These are phyloP conservation scores for Drepana arcuata DNA, from an alignment of 1,140 invertebrate species.

Conservation along the genomic window DNA sequence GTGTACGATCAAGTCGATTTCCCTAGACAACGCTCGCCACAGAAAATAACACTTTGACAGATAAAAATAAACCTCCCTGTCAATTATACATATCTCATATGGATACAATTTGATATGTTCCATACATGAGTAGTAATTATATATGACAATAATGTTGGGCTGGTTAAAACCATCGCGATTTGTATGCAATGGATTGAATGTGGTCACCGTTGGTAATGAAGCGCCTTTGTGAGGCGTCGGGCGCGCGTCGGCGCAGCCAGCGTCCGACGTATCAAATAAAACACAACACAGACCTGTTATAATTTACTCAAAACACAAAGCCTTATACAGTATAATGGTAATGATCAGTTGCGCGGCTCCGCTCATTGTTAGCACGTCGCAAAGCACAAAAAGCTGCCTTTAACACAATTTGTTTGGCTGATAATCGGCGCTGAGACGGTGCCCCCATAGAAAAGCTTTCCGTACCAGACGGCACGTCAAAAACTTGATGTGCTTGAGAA, in stretches of 20 bases:
- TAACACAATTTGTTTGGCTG: slow-evolving; percentile 59
- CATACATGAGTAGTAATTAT: slow-evolving; percentile 22
- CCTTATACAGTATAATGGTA: slow-evolving; percentile 66
- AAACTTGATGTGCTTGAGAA: slow-evolving; percentile 37
- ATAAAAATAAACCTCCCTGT: slow-evolving; percentile 27
- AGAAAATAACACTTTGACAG: slow-evolving; percentile 28
- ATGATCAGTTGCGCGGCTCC: slow-evolving; percentile 61
- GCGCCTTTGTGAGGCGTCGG: slow-evolving; percentile 36
- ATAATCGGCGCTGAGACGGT: slow-evolving; percentile 49
- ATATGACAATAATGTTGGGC: slow-evolving; percentile 13
- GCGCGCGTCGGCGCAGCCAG: slow-evolving; percentile 23
- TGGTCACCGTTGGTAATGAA: slow-evolving; percentile 64
- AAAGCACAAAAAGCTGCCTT: slow-evolving; percentile 51
- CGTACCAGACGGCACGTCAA: slow-evolving; percentile 25
- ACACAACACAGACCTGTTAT: slow-evolving; percentile 60
- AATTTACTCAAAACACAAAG: slow-evolving; percentile 72
- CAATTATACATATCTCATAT: slow-evolving; percentile 11
- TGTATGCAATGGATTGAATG: slow-evolving; percentile 37
- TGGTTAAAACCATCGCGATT: slow-evolving; percentile 24
- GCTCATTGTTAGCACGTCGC: slow-evolving; percentile 62
- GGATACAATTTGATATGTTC: slow-evolving; percentile 8
- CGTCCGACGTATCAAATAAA: slow-evolving; percentile 46
- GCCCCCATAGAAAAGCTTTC: slow-evolving; percentile 36
- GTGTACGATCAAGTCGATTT: slow-evolving; percentile 33
- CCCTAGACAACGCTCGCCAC: slow-evolving; percentile 29